Evolutionary conservation across 2,797 vertebrate genomes (phyloP).

Genomic region (Hypotaenidia okinawae): DNA sequence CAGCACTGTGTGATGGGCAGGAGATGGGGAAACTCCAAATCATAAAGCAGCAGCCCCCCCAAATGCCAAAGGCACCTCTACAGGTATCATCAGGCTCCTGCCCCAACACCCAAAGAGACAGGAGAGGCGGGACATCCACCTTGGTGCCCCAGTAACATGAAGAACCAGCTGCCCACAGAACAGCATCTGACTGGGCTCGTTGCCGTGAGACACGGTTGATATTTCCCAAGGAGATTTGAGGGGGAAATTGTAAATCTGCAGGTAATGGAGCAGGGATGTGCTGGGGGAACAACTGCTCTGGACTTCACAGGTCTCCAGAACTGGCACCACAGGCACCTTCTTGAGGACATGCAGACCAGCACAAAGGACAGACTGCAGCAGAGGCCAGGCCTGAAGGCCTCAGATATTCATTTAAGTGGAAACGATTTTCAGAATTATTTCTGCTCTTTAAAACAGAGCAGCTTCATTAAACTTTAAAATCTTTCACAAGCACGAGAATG

Average conservation of each 20-base stretch:
- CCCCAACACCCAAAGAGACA: not conserved
- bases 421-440: not conserved
- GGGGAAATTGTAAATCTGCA: not conserved
- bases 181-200: fast-evolving
- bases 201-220: not conserved
- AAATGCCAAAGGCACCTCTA: not conserved
- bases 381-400: not conserved
- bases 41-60: not conserved
- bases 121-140: not conserved
- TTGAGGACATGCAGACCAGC: not conserved
- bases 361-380: not conserved
- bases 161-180: not conserved
- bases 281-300: not conserved
- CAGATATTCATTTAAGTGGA: not conserved
- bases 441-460: not conserved
- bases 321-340: not conserved
- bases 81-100: not conserved
- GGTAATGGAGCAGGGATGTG: fast-evolving
- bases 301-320: not conserved
- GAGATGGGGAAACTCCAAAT: not conserved
- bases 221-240: not conserved
- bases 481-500: not conserved
- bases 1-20: fast-evolving
- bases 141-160: not conserved
- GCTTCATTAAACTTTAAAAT: conserved; percentile 12